These are phyloP conservation scores for Sitophilus oryzae DNA, from an alignment of 1,140 invertebrate genomes.

Conservation along the genomic window DNA sequence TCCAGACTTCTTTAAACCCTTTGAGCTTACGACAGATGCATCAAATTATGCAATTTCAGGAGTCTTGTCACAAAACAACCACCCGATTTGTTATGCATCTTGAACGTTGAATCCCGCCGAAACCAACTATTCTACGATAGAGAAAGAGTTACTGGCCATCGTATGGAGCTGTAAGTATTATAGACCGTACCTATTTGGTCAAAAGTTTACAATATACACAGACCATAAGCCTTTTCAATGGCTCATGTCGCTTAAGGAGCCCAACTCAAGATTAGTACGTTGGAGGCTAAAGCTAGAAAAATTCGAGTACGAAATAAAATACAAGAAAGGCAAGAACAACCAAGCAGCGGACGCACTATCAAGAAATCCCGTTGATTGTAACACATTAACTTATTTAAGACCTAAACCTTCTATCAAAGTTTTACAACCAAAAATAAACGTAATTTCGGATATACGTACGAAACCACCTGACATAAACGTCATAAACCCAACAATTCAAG, in stretches of 20 bases:
- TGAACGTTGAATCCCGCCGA: conserved; percentile 29
- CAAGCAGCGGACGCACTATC: too few relatives aligned
- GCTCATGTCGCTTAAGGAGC: conserved; percentile 37
- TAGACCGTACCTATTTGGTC: conserved; percentile 44
- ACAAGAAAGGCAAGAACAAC: conserved; percentile 42
- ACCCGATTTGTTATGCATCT: conserved; percentile 28
- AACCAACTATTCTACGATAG: conserved; percentile 31
- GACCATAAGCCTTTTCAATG: conserved; percentile 47
- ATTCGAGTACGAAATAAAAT: conserved; percentile 26
- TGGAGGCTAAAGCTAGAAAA: too few relatives aligned
- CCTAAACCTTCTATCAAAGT: too few relatives aligned
- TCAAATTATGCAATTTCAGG: conserved; percentile 28
- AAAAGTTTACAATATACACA: too few relatives aligned
- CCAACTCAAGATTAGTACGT: too few relatives aligned
- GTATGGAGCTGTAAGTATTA: conserved; percentile 41
- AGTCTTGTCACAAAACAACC: conserved; percentile 27
- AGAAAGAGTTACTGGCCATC: conserved; percentile 44
- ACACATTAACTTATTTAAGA: too few relatives aligned
- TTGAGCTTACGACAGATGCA: conserved; percentile 22
- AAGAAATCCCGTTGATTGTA: too few relatives aligned
- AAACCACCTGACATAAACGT: too few relatives aligned
- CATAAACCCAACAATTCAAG: too few relatives aligned
- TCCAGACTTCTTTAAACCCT: background rate
- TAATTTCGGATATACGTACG: too few relatives aligned
- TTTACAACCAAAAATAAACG: too few relatives aligned